Evolutionary conservation across 1,140 invertebrate genomes (phyloP).

Genomic region (Drosophila novamexicana): DNA sequence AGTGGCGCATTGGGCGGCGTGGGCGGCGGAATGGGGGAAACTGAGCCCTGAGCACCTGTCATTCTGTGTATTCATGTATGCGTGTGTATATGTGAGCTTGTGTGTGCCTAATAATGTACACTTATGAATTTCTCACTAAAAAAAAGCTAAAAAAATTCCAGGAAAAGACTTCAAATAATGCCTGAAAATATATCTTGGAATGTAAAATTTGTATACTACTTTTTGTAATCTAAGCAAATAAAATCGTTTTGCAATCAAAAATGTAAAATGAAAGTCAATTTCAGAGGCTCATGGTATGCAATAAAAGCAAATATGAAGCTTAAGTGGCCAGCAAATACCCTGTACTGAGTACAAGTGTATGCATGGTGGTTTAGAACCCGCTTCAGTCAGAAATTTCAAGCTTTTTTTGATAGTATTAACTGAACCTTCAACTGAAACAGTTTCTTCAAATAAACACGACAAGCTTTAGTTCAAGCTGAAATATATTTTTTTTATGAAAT

Average conservation of each 20-base stretch:
- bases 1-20: constrained; percentile 61
- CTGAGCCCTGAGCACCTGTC: constrained; percentile 40
- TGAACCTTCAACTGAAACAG: too few species aligned
- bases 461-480: too few species aligned
- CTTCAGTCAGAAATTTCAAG: too few species aligned
- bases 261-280: constrained; percentile 10
- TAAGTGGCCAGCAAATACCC: neutral
- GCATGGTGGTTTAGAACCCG: too few species aligned
- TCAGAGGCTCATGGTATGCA: neutral
- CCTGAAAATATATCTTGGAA: neutral
- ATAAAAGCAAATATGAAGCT: neutral
- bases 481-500: too few species aligned
- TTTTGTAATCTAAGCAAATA: neutral
- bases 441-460: too few species aligned
- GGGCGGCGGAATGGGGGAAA: neutral
- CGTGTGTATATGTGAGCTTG: neutral
- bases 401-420: too few species aligned
- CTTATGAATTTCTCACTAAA: constrained; percentile 45
- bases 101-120: constrained; percentile 43
- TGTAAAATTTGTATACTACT: too few species aligned
- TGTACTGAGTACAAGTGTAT: neutral
- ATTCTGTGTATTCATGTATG: neutral
- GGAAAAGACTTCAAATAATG: constrained; percentile 23
- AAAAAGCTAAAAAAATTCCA: constrained; percentile 8
- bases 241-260: constrained; percentile 10